Conservation (phyloP, 2,797 vertebrate genomes). For the Poecilia velifera region DNA sequence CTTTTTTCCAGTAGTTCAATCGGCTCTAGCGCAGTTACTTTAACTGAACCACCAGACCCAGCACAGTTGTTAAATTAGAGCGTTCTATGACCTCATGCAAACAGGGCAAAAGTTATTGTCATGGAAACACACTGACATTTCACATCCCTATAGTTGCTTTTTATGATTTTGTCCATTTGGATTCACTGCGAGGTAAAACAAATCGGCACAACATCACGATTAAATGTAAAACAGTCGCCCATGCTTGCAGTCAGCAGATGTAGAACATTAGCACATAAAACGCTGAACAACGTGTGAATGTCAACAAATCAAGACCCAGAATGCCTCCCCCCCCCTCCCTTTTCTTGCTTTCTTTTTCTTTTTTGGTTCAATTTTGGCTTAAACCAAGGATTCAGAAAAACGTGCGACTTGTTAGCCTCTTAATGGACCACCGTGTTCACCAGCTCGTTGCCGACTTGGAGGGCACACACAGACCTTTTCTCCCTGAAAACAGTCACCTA, state of each 20-base stretch:
- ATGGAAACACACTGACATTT: not conserved
- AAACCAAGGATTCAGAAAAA: not conserved
- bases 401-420: constrained; percentile 1
- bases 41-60: too few species aligned
- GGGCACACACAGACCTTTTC: constrained; percentile 13
- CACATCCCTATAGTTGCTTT: not conserved
- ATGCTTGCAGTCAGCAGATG: not conserved
- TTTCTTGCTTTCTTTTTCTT: too few species aligned
- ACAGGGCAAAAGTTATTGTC: not conserved
- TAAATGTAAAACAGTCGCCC: not conserved
- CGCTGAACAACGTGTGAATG: not conserved
- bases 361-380: not conserved
- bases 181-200: not conserved
- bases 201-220: not conserved
- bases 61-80: too few species aligned
- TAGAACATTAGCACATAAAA: not conserved
- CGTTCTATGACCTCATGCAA: too few species aligned
- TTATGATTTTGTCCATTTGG: not conserved
- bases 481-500: constrained; percentile 5
- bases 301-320: constrained; percentile 2
- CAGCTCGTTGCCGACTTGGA: constrained; percentile 1
- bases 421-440: constrained; percentile 8
- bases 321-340: too few species aligned
- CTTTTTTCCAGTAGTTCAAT: too few species aligned
- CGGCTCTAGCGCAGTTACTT: too few species aligned